These are phyloP conservation scores for Eubucco bourcierii DNA, from an alignment of 2,113 vertebrate genomes.

Conservation along the genomic window DNA sequence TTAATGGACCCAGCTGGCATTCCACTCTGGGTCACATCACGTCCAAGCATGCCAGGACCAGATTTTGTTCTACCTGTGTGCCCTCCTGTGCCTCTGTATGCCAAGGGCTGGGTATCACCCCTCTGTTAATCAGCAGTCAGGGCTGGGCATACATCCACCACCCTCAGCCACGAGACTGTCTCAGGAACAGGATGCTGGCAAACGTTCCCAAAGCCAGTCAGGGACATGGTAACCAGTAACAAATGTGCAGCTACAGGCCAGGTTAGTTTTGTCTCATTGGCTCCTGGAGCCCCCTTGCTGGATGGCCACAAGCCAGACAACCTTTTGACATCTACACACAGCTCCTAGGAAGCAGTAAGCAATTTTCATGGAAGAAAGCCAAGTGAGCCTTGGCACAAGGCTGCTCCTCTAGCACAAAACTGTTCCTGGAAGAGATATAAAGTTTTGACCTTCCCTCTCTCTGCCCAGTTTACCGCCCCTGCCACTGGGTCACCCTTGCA, in stretches of 20 bases:
- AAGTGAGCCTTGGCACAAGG: neutral
- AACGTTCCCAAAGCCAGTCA: neutral
- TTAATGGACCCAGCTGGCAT: neutral
- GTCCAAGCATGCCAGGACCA: neutral
- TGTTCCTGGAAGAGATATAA: neutral
- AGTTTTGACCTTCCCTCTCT: neutral
- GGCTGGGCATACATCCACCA: too few species aligned
- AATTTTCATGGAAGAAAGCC: neutral
- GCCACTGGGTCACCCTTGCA: too few species aligned
- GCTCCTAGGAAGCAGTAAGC: neutral
- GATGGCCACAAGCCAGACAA: neutral
- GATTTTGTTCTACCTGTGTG: neutral
- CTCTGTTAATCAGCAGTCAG: neutral
- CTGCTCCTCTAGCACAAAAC: neutral
- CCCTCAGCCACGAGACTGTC: neutral
- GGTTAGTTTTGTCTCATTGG: neutral
- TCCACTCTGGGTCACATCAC: neutral
- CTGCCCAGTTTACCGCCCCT: neutral
- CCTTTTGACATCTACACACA: neutral
- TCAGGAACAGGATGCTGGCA: neutral
- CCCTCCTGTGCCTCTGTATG: neutral
- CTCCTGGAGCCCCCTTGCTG: neutral
- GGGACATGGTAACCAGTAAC: neutral
- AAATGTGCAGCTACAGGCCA: accelerated
- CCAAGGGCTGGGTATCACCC: neutral